phyloP scores from a whole-genome alignment of 2,888 invertebrate species.

The Acronicta psi region DNA sequence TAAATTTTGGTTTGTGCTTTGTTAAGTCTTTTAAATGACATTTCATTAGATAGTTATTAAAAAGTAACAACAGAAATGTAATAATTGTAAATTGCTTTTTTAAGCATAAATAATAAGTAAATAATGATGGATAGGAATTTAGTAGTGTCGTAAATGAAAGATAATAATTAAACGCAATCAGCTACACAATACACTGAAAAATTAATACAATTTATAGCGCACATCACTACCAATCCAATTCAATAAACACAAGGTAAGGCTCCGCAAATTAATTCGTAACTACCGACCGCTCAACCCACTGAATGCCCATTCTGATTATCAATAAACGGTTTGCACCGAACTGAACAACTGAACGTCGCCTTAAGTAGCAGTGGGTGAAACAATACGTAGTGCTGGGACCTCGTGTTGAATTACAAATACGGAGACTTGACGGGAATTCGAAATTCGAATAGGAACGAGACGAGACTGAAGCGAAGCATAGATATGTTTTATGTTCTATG shows the following conservation, averaged over 20 bases:
- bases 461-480: conserved; percentile 30
- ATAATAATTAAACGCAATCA: too few species aligned
- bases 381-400: conserved; percentile 81
- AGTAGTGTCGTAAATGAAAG: too few species aligned
- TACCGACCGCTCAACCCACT: conserved; percentile 43
- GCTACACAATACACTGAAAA: not conserved
- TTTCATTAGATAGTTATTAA: too few species aligned
- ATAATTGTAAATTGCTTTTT: too few species aligned
- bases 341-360: conserved; percentile 54
- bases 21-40: too few species aligned
- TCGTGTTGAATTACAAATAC: conserved; percentile 87
- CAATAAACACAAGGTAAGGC: conserved; percentile 41
- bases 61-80: too few species aligned
- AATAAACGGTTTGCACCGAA: conserved; percentile 43
- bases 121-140: too few species aligned
- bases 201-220: conserved; percentile 8
- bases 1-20: too few species aligned
- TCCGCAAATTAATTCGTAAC: conserved; percentile 52
- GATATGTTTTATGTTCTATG: conserved; percentile 42
- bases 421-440: conserved; percentile 84
- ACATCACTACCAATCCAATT: conserved; percentile 14
- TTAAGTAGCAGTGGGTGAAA: conserved; percentile 77
- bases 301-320: conserved; percentile 53
- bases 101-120: too few species aligned
- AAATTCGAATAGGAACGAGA: conserved; percentile 81